Evolutionary conservation across 1,140 invertebrate genomes (phyloP), one percentile per base, ranked within the genome.

Genomic region (Meloidogyne floridensis): DNA sequence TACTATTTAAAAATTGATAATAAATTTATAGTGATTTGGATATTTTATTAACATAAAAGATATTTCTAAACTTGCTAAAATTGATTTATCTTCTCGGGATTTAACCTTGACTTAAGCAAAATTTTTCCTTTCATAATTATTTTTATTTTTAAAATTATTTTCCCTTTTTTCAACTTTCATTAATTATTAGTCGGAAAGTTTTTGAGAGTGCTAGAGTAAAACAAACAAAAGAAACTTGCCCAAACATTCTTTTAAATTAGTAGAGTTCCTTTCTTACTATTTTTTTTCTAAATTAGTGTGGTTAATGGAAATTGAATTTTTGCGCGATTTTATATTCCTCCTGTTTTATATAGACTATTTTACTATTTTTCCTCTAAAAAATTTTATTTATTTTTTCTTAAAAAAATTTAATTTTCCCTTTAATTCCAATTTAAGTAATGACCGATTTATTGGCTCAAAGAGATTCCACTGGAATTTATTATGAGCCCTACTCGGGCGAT

Each of bases 401-500:
- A 47, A 47, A 47, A 47, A 65, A n/a, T 65, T n/a, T 54, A 9
- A n/a, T 73, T 43, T 15, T 73, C 9, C 20, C 20, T 20, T 20
- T 20, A 20, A 32, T 32, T 32, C 32, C n/a, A 13, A 73, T 74
- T 77, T 73, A 2, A 43, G 76, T 9, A 73, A 80, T 80, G 75
- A 86, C 76, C 32, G 85, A 86, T 65, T 75, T 86, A 11, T 43
- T 77, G 18, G 86, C 86, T 9, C 85, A 86, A 75, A 18, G 80
- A 18, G 72, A 87, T 9, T 86, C 85, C 13, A 87, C 77, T 2
- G 85, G 85, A 18, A 86, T 86, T 74, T 70, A 85, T 11, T 86
- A 86, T 77, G 82, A 86, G 80, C 86, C 86, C 54, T 86, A 86
- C 47, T 59, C 87, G 5, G 70, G 81, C 7, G 86, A 85, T 47